Percentiles rank a stretch among this genome's conserved stretches.
Conservation (phyloP, 1,140 invertebrate species). For the Linepithema humile region DNA sequence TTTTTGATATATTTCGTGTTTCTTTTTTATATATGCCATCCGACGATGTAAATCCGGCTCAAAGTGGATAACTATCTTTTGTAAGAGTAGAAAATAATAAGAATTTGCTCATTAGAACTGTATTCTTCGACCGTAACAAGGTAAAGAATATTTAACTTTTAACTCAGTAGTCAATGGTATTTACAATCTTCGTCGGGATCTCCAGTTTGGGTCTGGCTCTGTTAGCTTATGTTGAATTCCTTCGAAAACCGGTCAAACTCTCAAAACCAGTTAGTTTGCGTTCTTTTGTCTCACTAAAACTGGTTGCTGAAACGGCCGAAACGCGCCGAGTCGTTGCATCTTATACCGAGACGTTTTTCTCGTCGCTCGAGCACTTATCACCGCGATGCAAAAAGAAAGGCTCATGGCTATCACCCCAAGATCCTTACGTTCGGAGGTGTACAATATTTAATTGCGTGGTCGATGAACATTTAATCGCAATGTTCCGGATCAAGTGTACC, state of each 20-base stretch:
- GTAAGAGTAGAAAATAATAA: conserved; percentile 15
- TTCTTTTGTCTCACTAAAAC: conserved; percentile 28
- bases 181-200: neutral
- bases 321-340: conserved; percentile 7
- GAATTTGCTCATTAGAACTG: neutral
- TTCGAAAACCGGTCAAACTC: conserved; percentile 36
- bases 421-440: conserved; percentile 25
- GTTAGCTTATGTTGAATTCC: neutral
- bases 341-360: conserved; percentile 15
- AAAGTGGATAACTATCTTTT: neutral
- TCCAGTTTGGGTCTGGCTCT: neutral
- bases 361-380: conserved; percentile 5
- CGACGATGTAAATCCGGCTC: neutral
- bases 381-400: conserved; percentile 21
- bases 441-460: conserved; percentile 9
- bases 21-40: too few species aligned
- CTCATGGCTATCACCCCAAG: conserved; percentile 13
- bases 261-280: conserved; percentile 43
- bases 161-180: neutral
- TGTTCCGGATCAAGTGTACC: neutral
- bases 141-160: neutral
- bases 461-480: conserved; percentile 21
- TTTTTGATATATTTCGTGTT: neutral
- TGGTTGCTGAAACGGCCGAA: conserved; percentile 25
- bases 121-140: neutral